Percentiles rank a stretch among this genome's conserved stretches.
Evolutionary conservation across 2,888 invertebrate genomes (phyloP).

Genomic region (Spodoptera littoralis): DNA sequence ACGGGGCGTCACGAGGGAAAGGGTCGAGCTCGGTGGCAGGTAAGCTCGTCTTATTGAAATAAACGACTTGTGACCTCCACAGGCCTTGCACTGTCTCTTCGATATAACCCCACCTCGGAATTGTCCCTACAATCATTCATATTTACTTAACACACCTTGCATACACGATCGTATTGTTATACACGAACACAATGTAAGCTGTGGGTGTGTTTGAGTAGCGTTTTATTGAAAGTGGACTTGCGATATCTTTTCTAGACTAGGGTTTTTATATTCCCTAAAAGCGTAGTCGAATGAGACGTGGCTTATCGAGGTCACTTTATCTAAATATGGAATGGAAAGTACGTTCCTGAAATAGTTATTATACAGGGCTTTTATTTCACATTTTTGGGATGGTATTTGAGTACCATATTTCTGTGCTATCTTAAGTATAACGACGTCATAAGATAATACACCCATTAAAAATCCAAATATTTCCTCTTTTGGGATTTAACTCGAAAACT

Average conservation of each 20-base stretch:
- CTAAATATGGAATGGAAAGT: no score
- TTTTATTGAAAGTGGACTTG: slow-evolving; percentile 11
- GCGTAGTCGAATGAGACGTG: no score
- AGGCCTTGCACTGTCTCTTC: slow-evolving; percentile 48
- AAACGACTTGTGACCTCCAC: slow-evolving; percentile 71
- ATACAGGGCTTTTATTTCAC: no score
- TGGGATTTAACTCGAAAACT: no score
- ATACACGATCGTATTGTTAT: slow-evolving; percentile 38
- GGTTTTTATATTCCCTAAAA: no score
- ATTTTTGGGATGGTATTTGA: no score
- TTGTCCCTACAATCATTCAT: slow-evolving; percentile 57
- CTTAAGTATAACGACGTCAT: no score
- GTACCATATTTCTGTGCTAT: no score
- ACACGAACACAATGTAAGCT: slow-evolving; percentile 22
- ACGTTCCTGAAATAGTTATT: no score
- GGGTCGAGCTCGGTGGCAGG: slow-evolving; percentile 66
- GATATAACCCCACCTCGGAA: slow-evolving; percentile 45
- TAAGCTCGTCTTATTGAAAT: slow-evolving; percentile 75
- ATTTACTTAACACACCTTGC: slow-evolving; percentile 48
- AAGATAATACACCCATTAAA: no score
- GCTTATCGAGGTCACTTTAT: no score
- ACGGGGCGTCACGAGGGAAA: slow-evolving; percentile 60
- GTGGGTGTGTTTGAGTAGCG: slow-evolving; percentile 37
- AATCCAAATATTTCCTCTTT: no score
- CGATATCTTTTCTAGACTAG: slow-evolving; percentile 5